Evolutionary conservation across 1,140 invertebrate species (phyloP).

Genomic region (Radopholus similis): DNA sequence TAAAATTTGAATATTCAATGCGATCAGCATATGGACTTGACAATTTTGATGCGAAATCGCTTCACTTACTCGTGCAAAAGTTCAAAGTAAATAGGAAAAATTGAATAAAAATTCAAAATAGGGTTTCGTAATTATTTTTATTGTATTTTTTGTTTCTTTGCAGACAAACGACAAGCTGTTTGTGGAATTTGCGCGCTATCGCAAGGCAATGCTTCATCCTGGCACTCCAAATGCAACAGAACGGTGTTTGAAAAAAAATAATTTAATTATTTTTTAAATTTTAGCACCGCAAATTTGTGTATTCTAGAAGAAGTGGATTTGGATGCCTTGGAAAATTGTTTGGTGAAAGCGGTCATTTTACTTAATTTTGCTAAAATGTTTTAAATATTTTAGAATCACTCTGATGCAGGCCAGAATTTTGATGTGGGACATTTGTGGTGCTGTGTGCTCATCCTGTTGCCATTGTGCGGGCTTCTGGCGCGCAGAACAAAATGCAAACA

Average conservation of each 20-base stretch:
- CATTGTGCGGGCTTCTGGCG: no score
- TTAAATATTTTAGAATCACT: no score
- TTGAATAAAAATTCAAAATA: slow-evolving; percentile 4
- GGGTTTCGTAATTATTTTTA: no score
- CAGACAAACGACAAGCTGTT: slow-evolving; percentile 16
- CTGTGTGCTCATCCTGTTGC: no score
- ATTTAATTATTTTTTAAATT: background rate
- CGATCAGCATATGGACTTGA: slow-evolving; percentile 27
- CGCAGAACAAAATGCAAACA: no score
- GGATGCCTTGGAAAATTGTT: slow-evolving; percentile 2
- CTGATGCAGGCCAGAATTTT: no score
- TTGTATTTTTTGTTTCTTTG: no score
- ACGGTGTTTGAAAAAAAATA: background rate
- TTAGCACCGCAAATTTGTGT: background rate
- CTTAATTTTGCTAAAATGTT: no score
- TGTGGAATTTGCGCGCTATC: slow-evolving; percentile 9
- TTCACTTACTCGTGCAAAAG: no score
- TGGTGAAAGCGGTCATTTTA: no score
- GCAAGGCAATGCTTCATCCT: background rate
- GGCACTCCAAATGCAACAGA: background rate
- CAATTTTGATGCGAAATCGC: background rate
- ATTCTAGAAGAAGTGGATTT: slow-evolving; percentile 1
- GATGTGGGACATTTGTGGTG: no score
- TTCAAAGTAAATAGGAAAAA: no score
- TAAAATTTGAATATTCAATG: slow-evolving; percentile 42